These are phyloP conservation scores for Molossus molossus DNA, from an alignment of 2,797 vertebrate genomes.

Conservation along the genomic window DNA sequence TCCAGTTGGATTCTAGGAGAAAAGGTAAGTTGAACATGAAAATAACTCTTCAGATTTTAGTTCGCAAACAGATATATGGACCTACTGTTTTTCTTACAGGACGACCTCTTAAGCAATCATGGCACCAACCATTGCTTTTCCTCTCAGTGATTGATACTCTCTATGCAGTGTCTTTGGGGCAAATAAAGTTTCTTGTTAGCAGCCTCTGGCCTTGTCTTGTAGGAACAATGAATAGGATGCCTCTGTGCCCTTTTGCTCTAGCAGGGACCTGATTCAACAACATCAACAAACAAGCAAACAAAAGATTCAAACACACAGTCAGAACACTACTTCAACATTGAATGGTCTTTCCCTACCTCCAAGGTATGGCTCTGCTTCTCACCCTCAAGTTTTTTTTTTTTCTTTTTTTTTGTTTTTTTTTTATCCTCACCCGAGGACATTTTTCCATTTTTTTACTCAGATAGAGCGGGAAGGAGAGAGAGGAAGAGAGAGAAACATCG, in stretches of 20 bases:
- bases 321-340: background rate
- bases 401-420: no score
- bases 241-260: background rate
- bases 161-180: background rate
- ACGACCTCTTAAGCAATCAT: background rate
- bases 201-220: background rate
- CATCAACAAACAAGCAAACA: background rate
- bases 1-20: constrained; percentile 6
- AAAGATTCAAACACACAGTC: background rate
- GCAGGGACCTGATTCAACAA: background rate
- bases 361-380: background rate
- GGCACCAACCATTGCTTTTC: background rate
- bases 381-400: background rate
- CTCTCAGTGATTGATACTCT: background rate
- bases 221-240: background rate
- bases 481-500: no score
- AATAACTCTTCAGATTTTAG: background rate
- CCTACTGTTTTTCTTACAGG: background rate
- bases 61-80: background rate
- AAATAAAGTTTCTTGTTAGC: background rate
- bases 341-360: background rate
- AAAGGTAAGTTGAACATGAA: background rate
- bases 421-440: no score
- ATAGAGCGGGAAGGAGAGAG: no score
- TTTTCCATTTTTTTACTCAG: no score